These are phyloP conservation scores for Conus betulinus DNA, from an alignment of 1,140 invertebrate species.

Conservation along the genomic window DNA sequence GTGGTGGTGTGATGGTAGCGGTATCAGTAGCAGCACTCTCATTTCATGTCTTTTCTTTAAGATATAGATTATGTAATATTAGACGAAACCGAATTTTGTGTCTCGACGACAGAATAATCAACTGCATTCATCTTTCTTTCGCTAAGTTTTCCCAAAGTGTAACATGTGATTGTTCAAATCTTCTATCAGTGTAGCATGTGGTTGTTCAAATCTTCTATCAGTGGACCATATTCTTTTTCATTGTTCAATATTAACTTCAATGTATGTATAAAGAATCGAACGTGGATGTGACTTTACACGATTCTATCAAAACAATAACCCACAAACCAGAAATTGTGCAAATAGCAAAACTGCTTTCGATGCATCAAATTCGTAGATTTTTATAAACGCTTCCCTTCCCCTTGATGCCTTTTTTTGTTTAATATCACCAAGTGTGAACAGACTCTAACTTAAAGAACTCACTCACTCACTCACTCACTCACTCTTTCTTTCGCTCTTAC, in stretches of 20 bases:
- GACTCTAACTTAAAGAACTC: background rate
- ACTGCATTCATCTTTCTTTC: too few species aligned
- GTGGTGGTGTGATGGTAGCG: background rate
- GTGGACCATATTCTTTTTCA: too few species aligned
- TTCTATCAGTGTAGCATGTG: too few species aligned
- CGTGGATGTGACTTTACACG: background rate
- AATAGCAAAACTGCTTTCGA: background rate
- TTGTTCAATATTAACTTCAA: too few species aligned
- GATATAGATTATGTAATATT: too few species aligned
- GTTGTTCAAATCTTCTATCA: too few species aligned
- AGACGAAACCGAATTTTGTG: too few species aligned
- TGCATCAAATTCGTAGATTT: background rate
- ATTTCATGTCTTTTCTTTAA: background rate
- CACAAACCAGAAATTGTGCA: background rate
- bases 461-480: constrained; percentile 24
- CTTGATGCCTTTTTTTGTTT: background rate
- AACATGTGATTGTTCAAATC: too few species aligned
- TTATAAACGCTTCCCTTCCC: background rate
- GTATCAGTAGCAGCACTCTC: background rate
- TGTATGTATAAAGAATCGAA: too few species aligned
- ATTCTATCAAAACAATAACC: background rate
- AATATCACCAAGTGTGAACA: too few species aligned
- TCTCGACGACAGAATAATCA: too few species aligned
- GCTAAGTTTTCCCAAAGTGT: too few species aligned
- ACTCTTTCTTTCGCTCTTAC: background rate